Conservation (phyloP, 2,797 vertebrate species). For the Phrynocephalus forsythii region DNA sequence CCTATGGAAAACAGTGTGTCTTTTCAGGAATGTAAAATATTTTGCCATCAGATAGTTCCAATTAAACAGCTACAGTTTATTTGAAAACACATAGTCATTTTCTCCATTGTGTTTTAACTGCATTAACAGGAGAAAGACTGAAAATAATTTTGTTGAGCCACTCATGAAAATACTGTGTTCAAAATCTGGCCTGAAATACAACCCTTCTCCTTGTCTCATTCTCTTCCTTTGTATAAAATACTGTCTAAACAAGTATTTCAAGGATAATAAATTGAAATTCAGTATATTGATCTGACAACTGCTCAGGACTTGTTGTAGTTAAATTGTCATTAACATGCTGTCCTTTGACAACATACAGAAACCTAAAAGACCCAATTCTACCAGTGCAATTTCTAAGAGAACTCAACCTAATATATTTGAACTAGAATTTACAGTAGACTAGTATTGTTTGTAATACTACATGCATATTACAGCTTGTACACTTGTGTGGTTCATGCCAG, state of each 20-base stretch:
- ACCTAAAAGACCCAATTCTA: not conserved
- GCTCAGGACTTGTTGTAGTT: not conserved
- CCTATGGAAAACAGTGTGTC: not conserved
- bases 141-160: not conserved
- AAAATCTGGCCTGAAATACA: not conserved
- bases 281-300: not conserved
- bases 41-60: not conserved
- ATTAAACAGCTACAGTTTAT: not conserved
- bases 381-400: not conserved
- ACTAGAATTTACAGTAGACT: not conserved
- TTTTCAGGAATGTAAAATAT: not conserved
- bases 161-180: not conserved
- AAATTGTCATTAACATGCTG: no score
- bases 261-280: not conserved
- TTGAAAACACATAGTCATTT: not conserved
- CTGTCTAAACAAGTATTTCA: not conserved
- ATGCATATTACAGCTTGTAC: slow-evolving; percentile 19
- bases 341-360: not conserved
- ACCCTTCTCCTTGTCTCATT: no score
- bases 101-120: not conserved
- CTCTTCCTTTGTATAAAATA: not conserved
- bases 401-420: not conserved
- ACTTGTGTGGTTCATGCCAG: slow-evolving; percentile 6
- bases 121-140: not conserved
- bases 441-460: not conserved